Conservation (phyloP, 2,797 vertebrate species). For the Poecile montanus region DNA sequence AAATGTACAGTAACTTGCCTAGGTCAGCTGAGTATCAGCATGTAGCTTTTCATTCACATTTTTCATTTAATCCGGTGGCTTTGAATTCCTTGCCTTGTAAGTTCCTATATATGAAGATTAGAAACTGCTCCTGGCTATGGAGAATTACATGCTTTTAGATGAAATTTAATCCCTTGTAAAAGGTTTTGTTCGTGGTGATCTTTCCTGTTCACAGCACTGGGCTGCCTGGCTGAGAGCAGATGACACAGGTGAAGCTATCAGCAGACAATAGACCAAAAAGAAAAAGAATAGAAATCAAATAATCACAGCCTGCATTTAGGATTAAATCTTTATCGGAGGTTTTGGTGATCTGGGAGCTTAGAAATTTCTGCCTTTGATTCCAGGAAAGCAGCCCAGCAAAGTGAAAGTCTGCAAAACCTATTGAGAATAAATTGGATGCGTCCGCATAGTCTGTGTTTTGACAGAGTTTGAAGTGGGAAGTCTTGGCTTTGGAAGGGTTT, state of each 20-base stretch:
- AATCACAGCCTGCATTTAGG: not conserved
- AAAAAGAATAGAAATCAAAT: not conserved
- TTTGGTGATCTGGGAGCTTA: not conserved
- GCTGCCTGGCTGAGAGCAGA: conserved; percentile 55
- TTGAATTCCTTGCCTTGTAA: conserved; percentile 78
- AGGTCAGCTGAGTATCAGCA: conserved; percentile 65
- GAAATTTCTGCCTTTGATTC: conserved; percentile 19
- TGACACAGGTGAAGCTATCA: conserved; percentile 61
- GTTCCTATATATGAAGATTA: conserved; percentile 78
- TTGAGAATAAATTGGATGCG: conserved; percentile 46
- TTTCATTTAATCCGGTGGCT: conserved; percentile 78
- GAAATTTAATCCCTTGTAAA: conserved; percentile 77
- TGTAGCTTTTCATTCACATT: conserved; percentile 74
- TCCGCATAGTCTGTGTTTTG: conserved; percentile 6
- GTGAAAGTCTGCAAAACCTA: conserved; percentile 22
- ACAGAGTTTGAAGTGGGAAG: conserved; percentile 48
- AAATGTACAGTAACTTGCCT: conserved; percentile 64
- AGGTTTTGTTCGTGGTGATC: conserved; percentile 63
- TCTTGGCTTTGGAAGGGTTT: conserved; percentile 30
- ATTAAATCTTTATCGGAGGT: conserved; percentile 16
- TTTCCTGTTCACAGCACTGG: conserved; percentile 49
- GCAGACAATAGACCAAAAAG: conserved; percentile 1
- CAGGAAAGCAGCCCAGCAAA: conserved; percentile 44
- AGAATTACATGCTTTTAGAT: conserved; percentile 78
- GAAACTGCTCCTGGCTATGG: conserved; percentile 73